phyloP scores from a whole-genome alignment of 2,888 invertebrate genomes.

The Apamea crenata region DNA sequence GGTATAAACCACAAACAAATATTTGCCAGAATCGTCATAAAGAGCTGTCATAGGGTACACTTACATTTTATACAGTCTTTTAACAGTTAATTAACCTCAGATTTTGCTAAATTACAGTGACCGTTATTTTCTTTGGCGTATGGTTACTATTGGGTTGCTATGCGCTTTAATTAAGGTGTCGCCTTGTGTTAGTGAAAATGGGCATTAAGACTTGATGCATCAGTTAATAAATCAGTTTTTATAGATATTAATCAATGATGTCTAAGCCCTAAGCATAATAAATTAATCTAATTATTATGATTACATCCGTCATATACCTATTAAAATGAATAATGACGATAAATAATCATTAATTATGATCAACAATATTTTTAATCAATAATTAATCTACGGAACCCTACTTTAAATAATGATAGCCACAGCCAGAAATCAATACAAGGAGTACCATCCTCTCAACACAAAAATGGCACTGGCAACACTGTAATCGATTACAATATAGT shows the following conservation, averaged over 20 bases:
- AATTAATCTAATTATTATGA: slow-evolving; percentile 12
- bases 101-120: background rate
- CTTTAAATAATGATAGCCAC: slow-evolving; percentile 19
- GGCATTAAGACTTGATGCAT: background rate
- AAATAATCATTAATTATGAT: background rate
- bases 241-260: background rate
- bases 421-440: slow-evolving; percentile 34
- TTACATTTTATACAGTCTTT: background rate
- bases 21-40: background rate
- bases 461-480: slow-evolving; percentile 63
- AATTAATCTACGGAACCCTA: background rate
- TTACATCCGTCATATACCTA: background rate
- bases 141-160: background rate
- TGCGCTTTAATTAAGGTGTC: background rate
- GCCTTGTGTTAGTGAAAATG: background rate
- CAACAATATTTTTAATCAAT: background rate
- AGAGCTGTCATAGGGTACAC: background rate
- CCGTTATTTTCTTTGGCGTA: background rate
- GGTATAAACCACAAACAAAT: background rate
- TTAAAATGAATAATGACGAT: slow-evolving; percentile 11
- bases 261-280: background rate
- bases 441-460: slow-evolving; percentile 58
- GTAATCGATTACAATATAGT: slow-evolving; percentile 68
- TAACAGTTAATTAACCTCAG: background rate
- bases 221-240: background rate